Evolutionary conservation across 2,113 vertebrate species (phyloP).

Genomic region (Ceyx cyanopectus): DNA sequence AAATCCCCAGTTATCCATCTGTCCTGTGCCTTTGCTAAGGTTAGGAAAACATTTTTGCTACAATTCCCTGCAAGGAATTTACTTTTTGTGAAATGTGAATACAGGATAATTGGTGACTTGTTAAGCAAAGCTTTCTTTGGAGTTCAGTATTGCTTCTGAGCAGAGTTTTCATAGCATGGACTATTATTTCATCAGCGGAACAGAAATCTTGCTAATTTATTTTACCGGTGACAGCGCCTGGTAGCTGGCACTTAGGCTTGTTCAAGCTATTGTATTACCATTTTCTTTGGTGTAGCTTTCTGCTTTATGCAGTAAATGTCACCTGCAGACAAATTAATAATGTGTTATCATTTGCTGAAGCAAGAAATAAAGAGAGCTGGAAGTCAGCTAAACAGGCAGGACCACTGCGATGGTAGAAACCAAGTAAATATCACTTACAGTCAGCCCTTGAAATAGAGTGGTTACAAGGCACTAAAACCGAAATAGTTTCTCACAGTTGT

Average conservation of each 20-base stretch:
- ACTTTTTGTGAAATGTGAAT: slow-evolving; percentile 25
- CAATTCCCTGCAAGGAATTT: not conserved
- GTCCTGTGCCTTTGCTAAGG: not conserved
- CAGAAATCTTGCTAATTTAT: slow-evolving; percentile 35
- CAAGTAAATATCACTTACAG: not conserved
- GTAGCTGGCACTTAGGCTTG: slow-evolving; percentile 20
- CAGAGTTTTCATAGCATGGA: not conserved
- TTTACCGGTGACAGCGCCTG: not conserved
- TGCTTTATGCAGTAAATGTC: slow-evolving; percentile 37
- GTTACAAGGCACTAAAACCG: not conserved
- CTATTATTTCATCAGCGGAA: slow-evolving; percentile 39
- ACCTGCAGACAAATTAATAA: slow-evolving; percentile 52
- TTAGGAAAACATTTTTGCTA: not conserved
- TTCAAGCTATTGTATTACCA: slow-evolving; percentile 16
- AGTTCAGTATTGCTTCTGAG: slow-evolving; percentile 4
- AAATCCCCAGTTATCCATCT: not conserved
- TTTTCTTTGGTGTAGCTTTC: slow-evolving; percentile 26
- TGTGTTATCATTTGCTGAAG: slow-evolving; percentile 42
- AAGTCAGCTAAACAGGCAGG: not conserved
- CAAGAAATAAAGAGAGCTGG: slow-evolving; percentile 3
- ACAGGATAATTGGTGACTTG: not conserved
- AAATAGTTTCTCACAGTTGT: not conserved
- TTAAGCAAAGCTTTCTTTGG: not conserved
- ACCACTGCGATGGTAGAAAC: not conserved
- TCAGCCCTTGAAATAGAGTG: not conserved